Base-by-base conservation (phyloP, 2,797 vertebrate genomes). In the Holocentrus rufus region DNA sequence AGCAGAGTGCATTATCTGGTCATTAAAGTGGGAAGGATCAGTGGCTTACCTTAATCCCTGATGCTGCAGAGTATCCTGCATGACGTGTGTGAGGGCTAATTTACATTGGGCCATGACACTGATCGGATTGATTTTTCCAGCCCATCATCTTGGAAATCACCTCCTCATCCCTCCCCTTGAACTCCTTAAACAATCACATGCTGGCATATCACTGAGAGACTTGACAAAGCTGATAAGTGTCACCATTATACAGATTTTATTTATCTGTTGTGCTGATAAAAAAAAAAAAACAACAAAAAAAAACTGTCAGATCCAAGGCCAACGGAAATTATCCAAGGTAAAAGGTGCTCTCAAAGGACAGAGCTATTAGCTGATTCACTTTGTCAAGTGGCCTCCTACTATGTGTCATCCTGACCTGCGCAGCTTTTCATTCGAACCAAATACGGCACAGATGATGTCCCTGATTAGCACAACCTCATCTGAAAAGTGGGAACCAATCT, bases 61-160 rank as follows among this genome's bases (percentile, higher is more conserved):
- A 53, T 54, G 39, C 36, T 44, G 22, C 53, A 14, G 53, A 25
- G 34, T 54, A 14, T 56, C 22, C 53, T 31, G n/a, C 34, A 46
- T 18, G 54, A 42, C 18, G 18, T 17, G n/a, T 47, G 23, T 20
- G 11, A 27, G 53, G 4, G 18, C 55, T 47, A 7, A 23, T 47
- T 34, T 8, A 27, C 54, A 67, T 15, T 4, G 1, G 8, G 13
- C 49, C 14, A 11, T 65, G 65, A 63, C 69, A 50, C 53, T 64
- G 49, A 79, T 74, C 55, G 71, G 22, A 74, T 63, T 73, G 66
- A 82, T 82, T 66, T 30, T 72, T 61, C 67, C 10, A 39, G 36
- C 46, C n/a, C 36, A 56, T 61, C 34, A 44, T 56, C 60, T 44
- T 36, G 22, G 18, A 44, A 20, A 44, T 74, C 61, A 68, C 39